Conservation (phyloP, 2,797 vertebrate species). For the Chiloscyllium punctatum region DNA sequence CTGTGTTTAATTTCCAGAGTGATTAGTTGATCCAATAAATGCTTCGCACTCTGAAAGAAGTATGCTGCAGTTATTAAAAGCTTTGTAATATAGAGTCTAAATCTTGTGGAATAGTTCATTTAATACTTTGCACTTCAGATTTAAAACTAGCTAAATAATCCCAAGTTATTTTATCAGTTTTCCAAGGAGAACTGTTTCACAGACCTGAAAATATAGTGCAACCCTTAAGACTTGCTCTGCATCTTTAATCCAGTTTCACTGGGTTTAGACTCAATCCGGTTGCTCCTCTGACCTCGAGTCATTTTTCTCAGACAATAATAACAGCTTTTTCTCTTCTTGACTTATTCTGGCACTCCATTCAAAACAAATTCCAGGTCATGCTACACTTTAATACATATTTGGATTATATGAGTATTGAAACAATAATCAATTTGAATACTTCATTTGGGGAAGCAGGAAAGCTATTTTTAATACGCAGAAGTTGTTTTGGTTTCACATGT, state of each 20-base stretch:
- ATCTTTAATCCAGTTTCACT: not conserved
- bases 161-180: not conserved
- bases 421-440: not conserved
- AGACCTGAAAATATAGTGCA: not conserved
- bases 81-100: not conserved
- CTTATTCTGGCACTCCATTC: not conserved
- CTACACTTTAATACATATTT: not conserved
- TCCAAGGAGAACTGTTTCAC: not conserved
- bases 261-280: not conserved
- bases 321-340: not conserved
- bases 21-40: not conserved
- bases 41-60: not conserved
- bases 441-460: not conserved
- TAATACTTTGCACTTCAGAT: not conserved
- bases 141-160: not conserved
- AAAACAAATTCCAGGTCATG: not conserved
- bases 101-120: not conserved
- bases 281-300: not conserved
- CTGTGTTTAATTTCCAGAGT: not conserved
- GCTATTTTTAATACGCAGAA: not conserved
- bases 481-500: not conserved
- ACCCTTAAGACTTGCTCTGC: not conserved
- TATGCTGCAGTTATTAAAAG: not conserved
- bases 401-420: not conserved
- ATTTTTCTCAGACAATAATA: not conserved